Evolutionary conservation across 2,888 invertebrate species (phyloP).

Genomic region (Phania funesta): DNA sequence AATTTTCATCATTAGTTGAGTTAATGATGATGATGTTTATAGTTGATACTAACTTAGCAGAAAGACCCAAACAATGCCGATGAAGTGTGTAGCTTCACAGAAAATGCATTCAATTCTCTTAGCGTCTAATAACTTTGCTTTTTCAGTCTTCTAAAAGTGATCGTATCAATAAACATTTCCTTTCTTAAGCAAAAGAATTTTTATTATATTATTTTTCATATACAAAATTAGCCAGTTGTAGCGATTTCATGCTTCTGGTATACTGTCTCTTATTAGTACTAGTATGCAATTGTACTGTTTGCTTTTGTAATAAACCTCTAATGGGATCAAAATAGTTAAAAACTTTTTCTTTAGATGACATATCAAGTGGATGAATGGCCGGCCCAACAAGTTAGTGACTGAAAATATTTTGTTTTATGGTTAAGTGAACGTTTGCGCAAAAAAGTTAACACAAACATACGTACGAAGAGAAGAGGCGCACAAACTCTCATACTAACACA

Average conservation of each 20-base stretch:
- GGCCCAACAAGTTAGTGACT: slow-evolving; percentile 48
- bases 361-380: slow-evolving; percentile 58
- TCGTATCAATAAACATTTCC: no score
- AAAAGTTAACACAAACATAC: background rate
- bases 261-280: background rate
- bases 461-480: background rate
- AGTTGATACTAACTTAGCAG: no score
- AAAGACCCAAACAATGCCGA: no score
- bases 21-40: no score
- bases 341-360: slow-evolving; percentile 66
- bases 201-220: background rate
- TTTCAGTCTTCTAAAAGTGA: no score
- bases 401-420: slow-evolving; percentile 12
- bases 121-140: no score
- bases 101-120: no score
- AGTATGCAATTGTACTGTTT: slow-evolving; percentile 2
- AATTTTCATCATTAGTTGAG: no score
- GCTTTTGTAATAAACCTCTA: slow-evolving; percentile 68
- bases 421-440: slow-evolving; percentile 15
- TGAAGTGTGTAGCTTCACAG: no score
- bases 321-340: slow-evolving; percentile 68
- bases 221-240: background rate
- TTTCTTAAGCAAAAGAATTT: no score
- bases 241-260: background rate
- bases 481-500: background rate